Percentiles rank a stretch among this genome's conserved stretches.
Evolutionary conservation across 2,113 vertebrate species (phyloP).

Genomic region (Meleagris gallopavo): DNA sequence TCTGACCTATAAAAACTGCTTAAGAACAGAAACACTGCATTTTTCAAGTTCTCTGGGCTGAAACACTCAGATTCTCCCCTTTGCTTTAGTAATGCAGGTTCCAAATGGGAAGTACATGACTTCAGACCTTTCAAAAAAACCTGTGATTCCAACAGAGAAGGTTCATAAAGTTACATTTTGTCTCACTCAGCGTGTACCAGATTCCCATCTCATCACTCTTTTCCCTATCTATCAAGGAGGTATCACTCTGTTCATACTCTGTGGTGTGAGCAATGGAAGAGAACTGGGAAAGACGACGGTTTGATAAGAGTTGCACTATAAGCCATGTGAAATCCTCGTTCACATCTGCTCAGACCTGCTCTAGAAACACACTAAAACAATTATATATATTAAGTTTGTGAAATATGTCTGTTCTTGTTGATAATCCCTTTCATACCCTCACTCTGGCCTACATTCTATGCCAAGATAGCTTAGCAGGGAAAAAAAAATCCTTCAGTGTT

Average conservation of each 20-base stretch:
- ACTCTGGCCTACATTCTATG: neutral
- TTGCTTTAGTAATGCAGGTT: neutral
- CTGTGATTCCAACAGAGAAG: neutral
- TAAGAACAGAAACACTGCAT: neutral
- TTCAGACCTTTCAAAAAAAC: neutral
- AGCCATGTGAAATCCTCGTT: neutral
- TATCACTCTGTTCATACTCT: neutral
- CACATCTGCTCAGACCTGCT: neutral
- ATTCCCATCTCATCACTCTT: neutral
- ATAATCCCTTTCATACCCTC: neutral
- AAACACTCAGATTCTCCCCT: neutral
- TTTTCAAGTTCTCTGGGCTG: neutral
- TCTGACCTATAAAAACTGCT: slow-evolving; percentile 17
- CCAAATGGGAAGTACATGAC: neutral
- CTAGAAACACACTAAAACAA: neutral
- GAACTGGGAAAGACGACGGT: neutral
- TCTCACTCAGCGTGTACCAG: neutral
- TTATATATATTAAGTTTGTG: neutral
- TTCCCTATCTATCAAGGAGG: neutral
- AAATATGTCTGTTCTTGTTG: neutral
- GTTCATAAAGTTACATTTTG: neutral
- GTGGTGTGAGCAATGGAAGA: neutral
- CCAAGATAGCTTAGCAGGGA: neutral
- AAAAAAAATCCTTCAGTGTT: neutral
- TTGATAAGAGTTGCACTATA: neutral